Percentiles rank a stretch among this genome's conserved stretches.
Conservation (phyloP, 2,797 vertebrate genomes). For the Sebastiscus tertius region DNA sequence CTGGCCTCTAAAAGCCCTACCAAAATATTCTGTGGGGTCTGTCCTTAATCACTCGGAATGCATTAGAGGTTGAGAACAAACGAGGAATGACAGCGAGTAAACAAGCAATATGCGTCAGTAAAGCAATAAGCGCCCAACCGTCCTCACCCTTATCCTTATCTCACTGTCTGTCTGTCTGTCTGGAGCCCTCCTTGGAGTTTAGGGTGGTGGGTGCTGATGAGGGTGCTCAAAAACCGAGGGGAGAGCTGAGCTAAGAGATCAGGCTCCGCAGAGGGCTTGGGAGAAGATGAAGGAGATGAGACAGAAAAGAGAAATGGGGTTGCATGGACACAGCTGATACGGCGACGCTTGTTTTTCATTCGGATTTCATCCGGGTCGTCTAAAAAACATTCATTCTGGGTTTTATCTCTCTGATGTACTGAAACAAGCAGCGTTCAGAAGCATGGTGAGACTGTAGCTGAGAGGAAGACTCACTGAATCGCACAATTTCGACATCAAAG, state of each 20-base stretch:
- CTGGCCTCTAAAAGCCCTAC: conserved; percentile 45
- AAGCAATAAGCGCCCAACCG: conserved; percentile 76
- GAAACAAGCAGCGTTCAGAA: conserved; percentile 30
- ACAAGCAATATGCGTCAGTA: conserved; percentile 77
- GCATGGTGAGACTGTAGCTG: conserved; percentile 2
- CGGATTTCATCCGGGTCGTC: conserved; percentile 28
- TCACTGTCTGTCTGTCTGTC: conserved; percentile 15
- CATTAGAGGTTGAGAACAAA: conserved; percentile 58
- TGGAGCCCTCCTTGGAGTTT: conserved; percentile 19
- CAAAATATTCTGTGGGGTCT: conserved; percentile 47
- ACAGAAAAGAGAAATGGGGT: conserved; percentile 15
- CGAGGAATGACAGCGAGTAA: conserved; percentile 61
- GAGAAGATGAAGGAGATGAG: conserved; percentile 39
- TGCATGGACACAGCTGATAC: conserved; percentile 39
- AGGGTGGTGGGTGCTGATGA: conserved; percentile 23
- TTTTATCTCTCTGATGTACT: conserved; percentile 36
- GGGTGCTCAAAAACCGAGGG: conserved; percentile 11
- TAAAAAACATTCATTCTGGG: conserved; percentile 40
- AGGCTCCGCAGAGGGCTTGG: conserved; percentile 25
- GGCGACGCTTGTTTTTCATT: conserved; percentile 42
- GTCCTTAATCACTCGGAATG: conserved; percentile 57
- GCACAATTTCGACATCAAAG: conserved; percentile 27
- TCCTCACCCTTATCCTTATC: conserved; percentile 27
- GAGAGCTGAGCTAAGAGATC: conserved; percentile 13
- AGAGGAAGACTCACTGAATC: conserved; percentile 24